Base-by-base conservation (phyloP, 2,888 invertebrate species). In the Napeogenes sylphis region DNA sequence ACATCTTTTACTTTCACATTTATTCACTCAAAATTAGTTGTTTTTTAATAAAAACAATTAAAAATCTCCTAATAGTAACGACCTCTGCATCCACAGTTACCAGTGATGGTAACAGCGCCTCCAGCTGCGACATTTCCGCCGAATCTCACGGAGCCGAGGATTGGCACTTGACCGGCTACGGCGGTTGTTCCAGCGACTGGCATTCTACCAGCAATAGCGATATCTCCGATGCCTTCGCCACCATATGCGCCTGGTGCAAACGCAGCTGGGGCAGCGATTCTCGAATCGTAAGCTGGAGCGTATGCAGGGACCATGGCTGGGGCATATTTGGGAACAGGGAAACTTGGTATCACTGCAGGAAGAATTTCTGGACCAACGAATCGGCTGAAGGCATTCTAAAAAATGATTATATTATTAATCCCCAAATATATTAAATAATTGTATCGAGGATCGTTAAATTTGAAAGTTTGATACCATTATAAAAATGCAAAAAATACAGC, bases 121-220 rank as follows among this genome's bases (percentile, higher is more conserved):
- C 30, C 51, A 12, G 51, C 51, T 10, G 21, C 30, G 21, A 51
- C 51, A 12, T 51, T n/a, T 13, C 80, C 79, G 32, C 70, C 67
- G 73, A 77, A 77, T 21, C 69, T 69, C 13, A 79, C 80, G 14
- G 75, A 71, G 58, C 80, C 78, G 38, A 76, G 71, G 61, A 78
- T 75, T 51, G 81, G 80, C 35, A 79, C 73, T 58, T 74, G 74
- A 57, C 80, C 78, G 8, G 71, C 69, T 33, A 79, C 73, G 57
- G 71, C 66, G 51, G 78, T 76, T 57, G 65, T 71, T 63, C 78
- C 72, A 60, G 63, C 55, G 33, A 74, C 71, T 61, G 72, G 73
- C 65, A 80, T 65, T 60, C 75, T 74, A 8, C 79, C 73, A 4
- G 71, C 66, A 42, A 74, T 70, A 38, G 66, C 67, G 10, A 76